A percentile compares a stretch with the other conserved stretches of the same genome.
phyloP scores from a whole-genome alignment of 2,113 vertebrate species.

The Pogona vitticeps region DNA sequence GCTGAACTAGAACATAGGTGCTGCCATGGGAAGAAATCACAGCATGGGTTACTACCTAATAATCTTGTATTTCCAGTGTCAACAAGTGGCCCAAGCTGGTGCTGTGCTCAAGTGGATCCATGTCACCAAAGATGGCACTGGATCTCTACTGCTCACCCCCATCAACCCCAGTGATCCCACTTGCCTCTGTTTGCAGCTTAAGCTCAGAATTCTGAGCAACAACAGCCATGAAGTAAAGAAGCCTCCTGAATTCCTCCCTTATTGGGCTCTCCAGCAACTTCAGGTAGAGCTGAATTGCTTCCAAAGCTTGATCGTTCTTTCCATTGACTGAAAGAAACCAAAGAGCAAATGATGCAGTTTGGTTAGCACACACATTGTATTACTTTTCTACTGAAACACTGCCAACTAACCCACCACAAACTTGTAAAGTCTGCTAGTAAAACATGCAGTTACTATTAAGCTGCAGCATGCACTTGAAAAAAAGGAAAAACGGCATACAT shows the following conservation, averaged over 20 bases:
- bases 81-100: not conserved
- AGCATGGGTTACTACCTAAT: not conserved
- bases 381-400: constrained; percentile 2
- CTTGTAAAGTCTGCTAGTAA: not conserved
- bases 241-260: constrained; percentile 91
- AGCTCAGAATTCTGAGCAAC: constrained; percentile 85
- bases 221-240: constrained; percentile 92
- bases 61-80: not conserved
- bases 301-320: constrained; percentile 89
- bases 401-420: not conserved
- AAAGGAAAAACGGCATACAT: not conserved
- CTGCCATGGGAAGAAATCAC: not conserved
- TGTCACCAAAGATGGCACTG: not conserved
- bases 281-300: constrained; percentile 91
- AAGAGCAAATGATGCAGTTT: not conserved
- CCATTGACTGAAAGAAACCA: constrained; percentile 86
- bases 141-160: not conserved
- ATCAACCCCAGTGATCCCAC: not conserved
- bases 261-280: constrained; percentile 89
- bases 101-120: not conserved
- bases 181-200: constrained; percentile 92
- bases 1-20: not conserved
- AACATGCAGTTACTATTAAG: not conserved
- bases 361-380: not conserved
- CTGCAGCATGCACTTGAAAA: not conserved